A percentile compares a stretch with the other conserved stretches of the same genome.
Conservation (phyloP, 1,140 invertebrate species). For the Tetramorium alpestre region DNA sequence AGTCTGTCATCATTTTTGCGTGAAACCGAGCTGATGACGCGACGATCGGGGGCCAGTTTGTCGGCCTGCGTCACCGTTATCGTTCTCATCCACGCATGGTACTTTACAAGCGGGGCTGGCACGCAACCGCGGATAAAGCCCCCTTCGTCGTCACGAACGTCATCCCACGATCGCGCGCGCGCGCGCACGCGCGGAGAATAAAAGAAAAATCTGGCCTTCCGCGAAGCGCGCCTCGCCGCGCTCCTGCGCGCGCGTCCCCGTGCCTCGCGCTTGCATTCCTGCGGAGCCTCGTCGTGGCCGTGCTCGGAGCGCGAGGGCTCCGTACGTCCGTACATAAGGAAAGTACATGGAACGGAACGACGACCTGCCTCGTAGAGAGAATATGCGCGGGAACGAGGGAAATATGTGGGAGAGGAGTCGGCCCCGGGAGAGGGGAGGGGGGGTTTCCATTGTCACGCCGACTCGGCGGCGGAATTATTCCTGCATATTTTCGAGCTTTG, state of each 20-base stretch:
- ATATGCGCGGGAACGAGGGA: not conserved
- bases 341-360: slow-evolving; percentile 4
- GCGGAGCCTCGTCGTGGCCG: not conserved
- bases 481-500: not conserved
- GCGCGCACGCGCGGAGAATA: slow-evolving; percentile 13
- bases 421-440: not conserved
- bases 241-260: not conserved
- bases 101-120: not conserved
- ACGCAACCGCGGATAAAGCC: not conserved
- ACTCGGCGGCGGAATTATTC: not conserved
- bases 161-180: not conserved
- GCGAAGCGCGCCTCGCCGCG: slow-evolving; percentile 25
- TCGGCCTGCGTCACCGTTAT: not conserved
- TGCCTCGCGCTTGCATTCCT: slow-evolving; percentile 31
- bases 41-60: not conserved
- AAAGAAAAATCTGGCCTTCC: slow-evolving; percentile 34
- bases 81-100: not conserved
- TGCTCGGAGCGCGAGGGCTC: no score
- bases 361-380: slow-evolving; percentile 15
- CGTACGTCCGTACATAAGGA: not conserved
- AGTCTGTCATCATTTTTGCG: not conserved
- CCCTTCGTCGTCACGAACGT: slow-evolving; percentile 8
- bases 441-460: not conserved
- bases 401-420: not conserved
- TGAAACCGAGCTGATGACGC: not conserved